These are phyloP conservation scores for Amphipoea oculea DNA, from an alignment of 2,888 invertebrate genomes.

Conservation along the genomic window DNA sequence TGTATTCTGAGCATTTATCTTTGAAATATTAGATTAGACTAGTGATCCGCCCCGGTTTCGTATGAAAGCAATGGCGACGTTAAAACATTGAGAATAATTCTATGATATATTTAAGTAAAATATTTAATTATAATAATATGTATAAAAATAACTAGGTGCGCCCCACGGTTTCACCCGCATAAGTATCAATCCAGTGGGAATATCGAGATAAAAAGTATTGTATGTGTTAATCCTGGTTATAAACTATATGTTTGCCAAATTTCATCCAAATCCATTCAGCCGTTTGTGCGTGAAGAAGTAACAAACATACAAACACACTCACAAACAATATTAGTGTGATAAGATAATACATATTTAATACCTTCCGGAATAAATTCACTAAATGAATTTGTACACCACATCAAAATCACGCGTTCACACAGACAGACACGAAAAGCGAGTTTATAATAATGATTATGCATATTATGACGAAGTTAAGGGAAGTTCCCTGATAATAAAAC, in stretches of 20 bases:
- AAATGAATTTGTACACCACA: neutral
- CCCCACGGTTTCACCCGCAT: no score
- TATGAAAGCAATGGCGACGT: neutral
- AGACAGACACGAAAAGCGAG: neutral
- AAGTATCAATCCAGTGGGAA: no score
- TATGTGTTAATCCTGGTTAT: no score
- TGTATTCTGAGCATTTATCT: no score
- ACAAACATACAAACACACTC: no score
- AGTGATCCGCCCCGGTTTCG: neutral
- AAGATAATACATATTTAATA: neutral
- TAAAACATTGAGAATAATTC: neutral
- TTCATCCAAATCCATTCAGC: no score
- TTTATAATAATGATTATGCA: neutral
- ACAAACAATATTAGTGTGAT: no score
- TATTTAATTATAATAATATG: neutral
- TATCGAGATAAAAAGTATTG: no score
- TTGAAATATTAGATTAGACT: neutral
- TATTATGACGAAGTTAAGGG: neutral
- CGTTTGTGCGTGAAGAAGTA: no score
- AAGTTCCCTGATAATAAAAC: conserved; percentile 2
- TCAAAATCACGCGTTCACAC: neutral
- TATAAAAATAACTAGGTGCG: no score
- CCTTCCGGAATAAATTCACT: neutral
- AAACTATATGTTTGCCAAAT: no score
- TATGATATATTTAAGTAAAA: neutral